Base-by-base conservation (phyloP, 2,113 vertebrate species). In the Tetraodon nigroviridis region DNA sequence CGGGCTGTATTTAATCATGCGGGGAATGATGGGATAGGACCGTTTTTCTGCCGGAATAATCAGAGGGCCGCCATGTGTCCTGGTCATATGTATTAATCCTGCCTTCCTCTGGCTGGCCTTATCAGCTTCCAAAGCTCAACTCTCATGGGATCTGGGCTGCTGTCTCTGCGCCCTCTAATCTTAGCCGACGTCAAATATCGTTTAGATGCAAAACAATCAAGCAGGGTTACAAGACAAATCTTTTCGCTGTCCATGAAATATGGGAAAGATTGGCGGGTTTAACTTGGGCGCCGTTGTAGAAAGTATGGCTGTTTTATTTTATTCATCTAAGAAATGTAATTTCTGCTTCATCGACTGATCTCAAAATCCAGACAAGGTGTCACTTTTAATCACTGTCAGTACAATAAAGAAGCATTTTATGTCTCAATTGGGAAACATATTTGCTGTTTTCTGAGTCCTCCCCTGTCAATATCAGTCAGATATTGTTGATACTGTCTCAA, bases 11-110 rank as follows among this genome's bases (percentile, higher is more conserved):
- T 90, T 91, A 90, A 91, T 91, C 90, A 89, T 64, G 73, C 63
- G n/a, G 72, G 76, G 78, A 49, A 68, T 68, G 82, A 86, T 68
- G 80, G 82, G 82, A 89, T 82, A 66, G 79, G 84, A 56, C 72
- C 75, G 75, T 90, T 90, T 90, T 85, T 90, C 84, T 83, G 85
- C 75, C 37, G 73, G 87, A 87, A 90, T 91, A 91, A 90, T 90
- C 89, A 88, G 78, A 85, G 78, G 73, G 75, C 75, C 81, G 84
- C 84, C 82, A 80, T 84, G 80, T 85, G 86, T 86, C 85, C 81
- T 79, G 87, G 90, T 90, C 89, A 86, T 84, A 85, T 81, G 90
- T 89, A 88, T 89, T 92, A 91, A 92, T 91, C 89, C 88, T 83
- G 82, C 76, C 84, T 84, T 86, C 85, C 88, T 82, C 83, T 88